Evolutionary conservation across 1,140 invertebrate genomes (phyloP), one percentile per base, ranked within the genome.

Genomic region (Ceratina japonica): DNA sequence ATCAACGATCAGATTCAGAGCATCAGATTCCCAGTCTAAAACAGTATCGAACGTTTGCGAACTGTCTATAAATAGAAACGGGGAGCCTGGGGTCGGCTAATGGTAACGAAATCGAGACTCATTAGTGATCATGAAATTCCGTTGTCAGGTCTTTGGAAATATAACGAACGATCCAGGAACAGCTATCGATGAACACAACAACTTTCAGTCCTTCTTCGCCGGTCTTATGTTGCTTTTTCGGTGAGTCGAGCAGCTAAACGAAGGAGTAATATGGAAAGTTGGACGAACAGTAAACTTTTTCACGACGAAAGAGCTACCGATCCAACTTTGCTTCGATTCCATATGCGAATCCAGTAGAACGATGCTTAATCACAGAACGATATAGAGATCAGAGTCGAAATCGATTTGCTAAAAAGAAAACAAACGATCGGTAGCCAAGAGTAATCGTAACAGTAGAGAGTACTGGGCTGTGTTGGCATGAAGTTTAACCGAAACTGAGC

Each of bases 151-250:
- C 91, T 98, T 98, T 94, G 98, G 98, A 91, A 99, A 98, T 94
- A 97, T 99, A 93, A 94, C 95, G 92, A 96, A 97, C 93, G 95
- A 97, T 93, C 96, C 97, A 87, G 95, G 96, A 90, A 95, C 95
- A 87, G 95, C 97, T 87, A 96, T 99, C 91, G 98, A 97, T 94
- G 95, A 97, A 86, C 98, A 99, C 95, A 99, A 98, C 95, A 99
- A 99, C 95, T 99, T 99, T 95, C 96, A 97, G 93, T 96, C 96
- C 88, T 99, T 99, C 95, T 96, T 97, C 93, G 96, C 97, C 92
- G 96, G 97, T 91, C 94, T 99, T 89, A 96, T 98, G 93, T 95
- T 99, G 88, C 95, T 99, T 87, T 99, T 99, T 95, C 97, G 98
- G 95, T 99, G 97, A 97, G 92, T 92, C 91, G 92, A 92, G 92